These are phyloP conservation scores for Hemichromis elongatus DNA, from an alignment of 2,113 vertebrate genomes.

Conservation along the genomic window DNA sequence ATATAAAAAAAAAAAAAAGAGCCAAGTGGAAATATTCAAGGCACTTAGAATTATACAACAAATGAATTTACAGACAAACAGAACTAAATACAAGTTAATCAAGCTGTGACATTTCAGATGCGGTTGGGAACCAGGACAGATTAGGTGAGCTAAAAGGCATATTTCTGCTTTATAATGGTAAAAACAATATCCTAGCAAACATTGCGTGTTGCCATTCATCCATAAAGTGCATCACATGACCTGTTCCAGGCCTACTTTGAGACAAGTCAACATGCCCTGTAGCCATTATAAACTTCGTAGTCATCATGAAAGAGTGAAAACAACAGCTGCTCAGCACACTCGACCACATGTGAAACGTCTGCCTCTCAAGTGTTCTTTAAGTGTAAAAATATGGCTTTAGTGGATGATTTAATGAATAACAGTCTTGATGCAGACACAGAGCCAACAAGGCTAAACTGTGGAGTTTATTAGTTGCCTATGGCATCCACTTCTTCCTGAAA, in stretches of 20 bases:
- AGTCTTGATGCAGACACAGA: background rate
- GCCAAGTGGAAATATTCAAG: slow-evolving; percentile 20
- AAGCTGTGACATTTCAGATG: background rate
- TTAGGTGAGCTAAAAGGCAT: slow-evolving; percentile 43
- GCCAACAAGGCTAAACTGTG: background rate
- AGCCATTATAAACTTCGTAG: background rate
- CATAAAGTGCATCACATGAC: slow-evolving; percentile 67
- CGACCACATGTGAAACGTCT: background rate
- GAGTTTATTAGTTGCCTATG: background rate
- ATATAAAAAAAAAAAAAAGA: slow-evolving; percentile 7
- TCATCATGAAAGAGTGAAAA: background rate
- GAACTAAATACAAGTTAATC: background rate
- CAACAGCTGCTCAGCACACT: background rate
- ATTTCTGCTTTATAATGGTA: slow-evolving; percentile 10
- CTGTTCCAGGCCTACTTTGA: background rate
- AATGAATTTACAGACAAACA: background rate
- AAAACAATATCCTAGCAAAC: slow-evolving; percentile 7
- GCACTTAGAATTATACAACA: slow-evolving; percentile 44
- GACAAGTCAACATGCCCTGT: background rate
- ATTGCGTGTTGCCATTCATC: slow-evolving; percentile 26
- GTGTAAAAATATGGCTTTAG: slow-evolving; percentile 46
- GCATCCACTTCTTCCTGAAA: background rate
- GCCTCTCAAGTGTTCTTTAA: background rate
- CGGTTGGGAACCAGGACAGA: background rate
- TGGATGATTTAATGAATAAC: background rate